A percentile compares a stretch with the other conserved stretches of the same genome.
These are phyloP conservation scores for Phalangium opilio DNA, from an alignment of 2,888 invertebrate species.

Conservation along the genomic window DNA sequence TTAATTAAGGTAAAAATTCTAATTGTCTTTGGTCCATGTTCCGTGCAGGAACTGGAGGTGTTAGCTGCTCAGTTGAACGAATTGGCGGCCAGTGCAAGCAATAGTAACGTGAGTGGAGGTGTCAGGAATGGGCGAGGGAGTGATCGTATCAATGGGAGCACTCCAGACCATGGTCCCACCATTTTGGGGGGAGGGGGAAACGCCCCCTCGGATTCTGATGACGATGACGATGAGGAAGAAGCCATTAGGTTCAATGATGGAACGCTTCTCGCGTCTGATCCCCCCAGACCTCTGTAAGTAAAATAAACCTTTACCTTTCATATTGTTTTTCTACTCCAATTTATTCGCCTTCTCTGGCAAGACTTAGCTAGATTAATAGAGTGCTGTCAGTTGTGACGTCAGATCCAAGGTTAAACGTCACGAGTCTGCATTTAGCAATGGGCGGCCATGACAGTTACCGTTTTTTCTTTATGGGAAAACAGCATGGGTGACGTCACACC, in stretches of 20 bases:
- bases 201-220: slow-evolving; percentile 24
- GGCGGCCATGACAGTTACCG: too few species aligned
- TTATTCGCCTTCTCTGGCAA: too few species aligned
- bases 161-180: slow-evolving; percentile 14
- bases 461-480: too few species aligned
- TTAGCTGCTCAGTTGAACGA: slow-evolving; percentile 90
- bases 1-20: too few species aligned
- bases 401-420: too few species aligned
- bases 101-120: slow-evolving; percentile 5
- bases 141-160: slow-evolving; percentile 14
- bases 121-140: background rate
- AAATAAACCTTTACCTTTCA: too few species aligned
- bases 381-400: too few species aligned
- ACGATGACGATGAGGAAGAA: slow-evolving; percentile 31
- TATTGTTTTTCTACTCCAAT: too few species aligned
- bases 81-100: slow-evolving; percentile 46
- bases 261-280: slow-evolving; percentile 86
- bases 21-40: too few species aligned
- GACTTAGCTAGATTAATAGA: too few species aligned
- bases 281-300: slow-evolving; percentile 51
- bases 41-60: slow-evolving; percentile 62
- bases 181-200: slow-evolving; percentile 8
- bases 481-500: too few species aligned
- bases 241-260: slow-evolving; percentile 48
- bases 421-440: too few species aligned